Base-by-base conservation (phyloP, 2,797 vertebrate genomes). In the Channa striata region DNA sequence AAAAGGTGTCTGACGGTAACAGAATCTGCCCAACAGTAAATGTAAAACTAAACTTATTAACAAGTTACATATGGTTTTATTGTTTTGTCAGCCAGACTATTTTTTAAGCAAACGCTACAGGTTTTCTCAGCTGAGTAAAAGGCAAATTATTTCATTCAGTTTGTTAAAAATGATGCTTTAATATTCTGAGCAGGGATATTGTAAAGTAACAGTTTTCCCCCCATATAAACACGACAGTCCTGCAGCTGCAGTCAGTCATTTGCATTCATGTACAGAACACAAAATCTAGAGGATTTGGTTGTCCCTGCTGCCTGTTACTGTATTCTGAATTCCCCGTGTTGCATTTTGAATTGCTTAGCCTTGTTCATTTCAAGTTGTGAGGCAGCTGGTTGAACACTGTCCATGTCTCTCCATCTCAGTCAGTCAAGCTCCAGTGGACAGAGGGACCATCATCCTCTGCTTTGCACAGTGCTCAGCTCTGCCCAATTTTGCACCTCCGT, bases 401-500 rank as follows among this genome's bases (percentile, higher is more conserved):
- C 72, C 74, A 59, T 76, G 89, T 85, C 88, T 89, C 87, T 88
- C 88, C 83, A 85, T 90, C 87, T 91, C 79, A 84, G 89, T 90
- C 83, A 90, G 88, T 90, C 87, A 88, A 80, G 90, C 91, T 91
- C 83, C 76, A 80, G 68, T 85, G 83, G 91, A 88, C 87, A 85
- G 86, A 88, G 81, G 86, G 87, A 91, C 88, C 88, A 92, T 91
- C 90, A 91, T 91, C 77, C 83, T 91, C 80, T 89, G 88, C 88
- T 89, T 80, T 77, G 84, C 88, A 57, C 89, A 88, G 82, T 82
- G 82, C 84, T 93, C 85, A 82, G 87, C 88, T 92, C 86, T 78
- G 83, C 90, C 91, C 93, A 93, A 92, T 92, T 93, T 93, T 91
- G 92, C 93, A 93, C 92, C 91, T 93, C 86, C 84, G 80, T 84